phyloP scores from a whole-genome alignment of 2,113 vertebrate genomes.

The Ameiurus melas region DNA sequence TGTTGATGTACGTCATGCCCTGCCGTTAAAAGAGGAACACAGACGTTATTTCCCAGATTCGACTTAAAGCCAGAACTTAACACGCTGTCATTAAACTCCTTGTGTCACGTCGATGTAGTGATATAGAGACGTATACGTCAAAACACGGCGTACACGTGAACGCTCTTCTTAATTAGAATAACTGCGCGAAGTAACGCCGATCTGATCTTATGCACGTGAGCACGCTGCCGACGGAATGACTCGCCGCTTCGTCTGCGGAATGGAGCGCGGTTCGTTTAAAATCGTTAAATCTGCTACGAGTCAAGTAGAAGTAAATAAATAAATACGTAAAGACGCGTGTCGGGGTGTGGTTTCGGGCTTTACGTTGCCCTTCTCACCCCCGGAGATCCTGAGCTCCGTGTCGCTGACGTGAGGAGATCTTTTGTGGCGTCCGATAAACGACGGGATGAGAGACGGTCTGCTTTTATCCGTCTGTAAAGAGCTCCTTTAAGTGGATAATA shows the following conservation, averaged over 20 bases:
- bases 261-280: background rate
- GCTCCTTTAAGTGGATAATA: background rate
- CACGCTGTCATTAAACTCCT: accelerated
- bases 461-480: background rate
- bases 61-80: background rate
- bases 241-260: background rate
- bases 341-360: background rate
- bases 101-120: no score
- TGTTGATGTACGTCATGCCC: background rate
- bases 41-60: background rate
- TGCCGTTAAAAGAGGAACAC: background rate
- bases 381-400: background rate
- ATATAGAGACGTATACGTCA: no score
- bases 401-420: background rate
- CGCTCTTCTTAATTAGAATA: no score
- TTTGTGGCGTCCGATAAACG: background rate
- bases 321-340: background rate
- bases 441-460: background rate
- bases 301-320: background rate
- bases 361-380: background rate
- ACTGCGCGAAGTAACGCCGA: background rate
- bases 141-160: background rate
- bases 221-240: background rate
- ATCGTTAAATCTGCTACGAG: background rate
- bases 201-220: background rate